These are phyloP conservation scores for Psophia crepitans DNA, from an alignment of 2,113 vertebrate species.

Conservation along the genomic window DNA sequence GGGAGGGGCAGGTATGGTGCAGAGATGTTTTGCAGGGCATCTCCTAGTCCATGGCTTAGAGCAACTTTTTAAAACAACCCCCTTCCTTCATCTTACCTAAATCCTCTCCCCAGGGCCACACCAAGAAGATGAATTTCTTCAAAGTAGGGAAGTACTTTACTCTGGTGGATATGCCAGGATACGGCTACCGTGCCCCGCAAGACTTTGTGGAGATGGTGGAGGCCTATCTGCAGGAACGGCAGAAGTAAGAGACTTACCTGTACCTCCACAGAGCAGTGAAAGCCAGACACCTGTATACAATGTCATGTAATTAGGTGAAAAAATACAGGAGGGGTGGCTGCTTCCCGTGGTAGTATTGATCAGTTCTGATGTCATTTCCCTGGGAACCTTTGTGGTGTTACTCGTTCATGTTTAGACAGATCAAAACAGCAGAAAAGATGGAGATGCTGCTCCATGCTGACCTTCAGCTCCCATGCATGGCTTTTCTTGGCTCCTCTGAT, in stretches of 20 bases:
- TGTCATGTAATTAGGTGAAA: background rate
- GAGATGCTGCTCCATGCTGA: background rate
- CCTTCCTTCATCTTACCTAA: background rate
- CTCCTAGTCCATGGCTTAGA: background rate
- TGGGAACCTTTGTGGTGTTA: background rate
- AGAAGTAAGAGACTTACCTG: constrained; percentile 74
- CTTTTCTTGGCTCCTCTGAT: background rate
- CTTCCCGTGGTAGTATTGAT: background rate
- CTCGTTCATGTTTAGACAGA: background rate
- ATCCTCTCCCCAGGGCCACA: constrained; percentile 83
- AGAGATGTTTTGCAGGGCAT: background rate
- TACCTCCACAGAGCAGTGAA: background rate
- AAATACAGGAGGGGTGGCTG: background rate
- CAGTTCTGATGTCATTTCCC: background rate
- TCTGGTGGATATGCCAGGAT: constrained; percentile 96
- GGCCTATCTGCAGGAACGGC: constrained; percentile 84
- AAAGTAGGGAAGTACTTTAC: constrained; percentile 86
- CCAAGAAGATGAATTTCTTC: constrained; percentile 98
- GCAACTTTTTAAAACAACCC: background rate
- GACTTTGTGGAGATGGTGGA: constrained; percentile 96
- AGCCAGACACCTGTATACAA: background rate
- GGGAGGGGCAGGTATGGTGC: rapidly evolving
- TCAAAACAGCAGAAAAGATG: background rate
- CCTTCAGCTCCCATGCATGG: background rate
- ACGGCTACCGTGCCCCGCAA: constrained; percentile 84